Base-by-base conservation (phyloP, 2,113 vertebrate genomes). In the Crypturellus undulatus region DNA sequence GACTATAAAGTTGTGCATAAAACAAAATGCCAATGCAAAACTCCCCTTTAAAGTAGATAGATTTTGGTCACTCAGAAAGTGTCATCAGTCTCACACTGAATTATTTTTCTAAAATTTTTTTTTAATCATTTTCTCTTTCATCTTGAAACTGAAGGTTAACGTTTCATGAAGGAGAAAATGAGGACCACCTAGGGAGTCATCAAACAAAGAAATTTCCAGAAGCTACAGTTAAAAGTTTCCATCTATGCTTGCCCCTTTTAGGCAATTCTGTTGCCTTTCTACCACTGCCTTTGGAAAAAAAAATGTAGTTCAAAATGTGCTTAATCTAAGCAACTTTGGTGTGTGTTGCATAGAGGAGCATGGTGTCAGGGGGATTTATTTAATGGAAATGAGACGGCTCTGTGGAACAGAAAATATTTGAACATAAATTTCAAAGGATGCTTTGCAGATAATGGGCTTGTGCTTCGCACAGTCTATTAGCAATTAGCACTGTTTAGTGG, bases 391-490 rank as follows among this genome's bases (percentile, higher is more conserved):
- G 82, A 84, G 84, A 63, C 21, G 58, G 30, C 54, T 91, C 12
- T 19, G 63, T 87, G 81, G 84, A 93, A 92, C 8, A 63, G 80
- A 92, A 94, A 95, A 92, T 85, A 87, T 79, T 79, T 94, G 84
- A 92, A 89, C 78, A 77, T 94, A 82, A 89, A 82, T 91, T 95
- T 95, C 49, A 93, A 91, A 93, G 67, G 18, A 21, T 82, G 42
- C 2, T 76, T 89, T 79, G 26, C 28, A 73, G 75, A 84, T 79
- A 92, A 94, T n/a, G 65, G 13, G 15, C 76, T 84, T 32, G 67
- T 43, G 10, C 21, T 89, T 79, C 72, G 3, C 52, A 64, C 58
- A 95, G 32, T 5, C 40, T 59, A 45, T 47, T n/a, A 36, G 25
- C 42, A 69, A 63, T 63, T 51, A 34, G 34, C 75, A 22, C 10